Base-by-base conservation (phyloP, 1,140 invertebrate genomes). In the Triops cancriformis region DNA sequence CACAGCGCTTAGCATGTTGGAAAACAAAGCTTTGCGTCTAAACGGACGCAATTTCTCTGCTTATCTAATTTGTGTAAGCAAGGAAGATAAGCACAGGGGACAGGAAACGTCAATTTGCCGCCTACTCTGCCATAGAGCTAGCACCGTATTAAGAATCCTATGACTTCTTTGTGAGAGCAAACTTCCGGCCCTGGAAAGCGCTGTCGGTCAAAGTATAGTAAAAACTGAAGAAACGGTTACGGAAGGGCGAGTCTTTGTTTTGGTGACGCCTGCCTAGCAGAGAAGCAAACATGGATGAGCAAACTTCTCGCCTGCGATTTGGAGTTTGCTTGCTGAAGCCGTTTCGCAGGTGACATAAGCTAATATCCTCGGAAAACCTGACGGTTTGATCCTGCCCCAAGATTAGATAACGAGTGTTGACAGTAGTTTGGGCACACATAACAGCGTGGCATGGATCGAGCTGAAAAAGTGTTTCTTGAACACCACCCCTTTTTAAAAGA, bases 161-260 rank as follows among this genome's bases (percentile, higher is more conserved):
- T 64, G 51, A 4, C n/a, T 64, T 64, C 51, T 64, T 23, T 64
- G 51, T 64, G 23, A 64, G 18, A 18, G 51, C 51, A 64, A 64
- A 64, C 51, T 64, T 64, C 51, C 51, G 14, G 51, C 10, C 51
- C 10, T 6, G 14, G 5, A 23, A 64, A 64, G 14, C 9, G 51
- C 10, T 45, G 11, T 5, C 11, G 18, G 5, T 45, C n/a, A n/a
- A n/a, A n/a, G 2, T 45, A 18, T 12, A 11, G 43, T 45, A 45
- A 64, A 64, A 64, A 1, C 14, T 64, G 6, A 64, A 23, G 51
- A 64, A 64, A 64, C 18, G 2, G 23, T 18, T 18, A 14, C 51
- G 51, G 51, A 64, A 64, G 51, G 51, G 51, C 51, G 51, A 64
- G 51, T 64, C 51, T 64, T 64, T 64, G n/a, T 14, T 23, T n/a